These are phyloP conservation scores for Pseudopodoces humilis DNA, from an alignment of 2,113 vertebrate genomes.

Conservation along the genomic window DNA sequence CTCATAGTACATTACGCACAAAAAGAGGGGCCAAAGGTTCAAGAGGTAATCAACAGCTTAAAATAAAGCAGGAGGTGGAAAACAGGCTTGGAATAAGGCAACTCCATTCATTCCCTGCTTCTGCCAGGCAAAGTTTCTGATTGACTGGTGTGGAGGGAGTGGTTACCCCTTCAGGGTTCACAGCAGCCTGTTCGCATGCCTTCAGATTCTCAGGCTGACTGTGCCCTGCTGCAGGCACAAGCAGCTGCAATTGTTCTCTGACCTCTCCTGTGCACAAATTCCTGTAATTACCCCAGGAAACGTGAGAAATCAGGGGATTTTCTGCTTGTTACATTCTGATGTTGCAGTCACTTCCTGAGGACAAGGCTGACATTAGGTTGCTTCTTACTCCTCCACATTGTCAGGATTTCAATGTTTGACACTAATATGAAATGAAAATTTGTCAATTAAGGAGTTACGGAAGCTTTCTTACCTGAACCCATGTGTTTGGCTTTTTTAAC, in stretches of 20 bases:
- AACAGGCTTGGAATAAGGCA: neutral
- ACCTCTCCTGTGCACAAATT: neutral
- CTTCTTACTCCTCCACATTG: neutral
- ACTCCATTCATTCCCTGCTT: neutral
- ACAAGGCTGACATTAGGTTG: neutral
- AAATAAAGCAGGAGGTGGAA: neutral
- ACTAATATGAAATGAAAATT: neutral
- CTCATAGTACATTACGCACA: neutral
- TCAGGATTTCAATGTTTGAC: neutral
- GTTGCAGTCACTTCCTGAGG: slow-evolving; percentile 1
- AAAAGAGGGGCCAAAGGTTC: neutral
- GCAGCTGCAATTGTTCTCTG: neutral
- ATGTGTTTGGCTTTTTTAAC: neutral
- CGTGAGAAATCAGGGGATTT: neutral
- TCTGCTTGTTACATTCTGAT: neutral
- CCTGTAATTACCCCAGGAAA: neutral
- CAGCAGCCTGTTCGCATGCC: neutral
- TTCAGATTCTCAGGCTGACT: neutral
- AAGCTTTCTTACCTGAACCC: neutral
- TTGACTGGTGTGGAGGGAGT: neutral
- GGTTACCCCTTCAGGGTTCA: neutral
- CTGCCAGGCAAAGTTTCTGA: neutral
- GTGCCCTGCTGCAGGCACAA: neutral
- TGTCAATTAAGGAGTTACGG: neutral
- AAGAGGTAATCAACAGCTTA: neutral